These are phyloP conservation scores for Lepisosteus osseus DNA, from an alignment of 2,113 vertebrate species.

Conservation along the genomic window DNA sequence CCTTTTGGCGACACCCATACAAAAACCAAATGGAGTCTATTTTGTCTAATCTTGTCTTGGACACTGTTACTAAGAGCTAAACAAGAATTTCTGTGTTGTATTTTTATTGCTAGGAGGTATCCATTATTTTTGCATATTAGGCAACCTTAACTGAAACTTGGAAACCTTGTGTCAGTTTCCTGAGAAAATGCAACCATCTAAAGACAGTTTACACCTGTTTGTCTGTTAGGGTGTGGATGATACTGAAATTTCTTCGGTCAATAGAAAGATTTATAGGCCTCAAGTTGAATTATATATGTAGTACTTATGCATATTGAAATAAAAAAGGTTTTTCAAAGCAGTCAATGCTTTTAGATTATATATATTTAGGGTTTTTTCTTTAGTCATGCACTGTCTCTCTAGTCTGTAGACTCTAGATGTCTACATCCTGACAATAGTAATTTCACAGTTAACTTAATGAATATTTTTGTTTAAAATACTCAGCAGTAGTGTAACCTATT, in stretches of 20 bases:
- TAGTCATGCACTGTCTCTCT: too few species aligned
- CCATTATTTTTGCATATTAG: background rate
- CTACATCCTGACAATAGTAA: too few species aligned
- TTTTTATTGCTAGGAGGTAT: slow-evolving; percentile 6
- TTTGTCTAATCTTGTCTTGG: slow-evolving; percentile 36
- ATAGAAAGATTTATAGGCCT: background rate
- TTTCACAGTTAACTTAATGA: too few species aligned
- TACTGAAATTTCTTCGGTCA: background rate
- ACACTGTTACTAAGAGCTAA: slow-evolving; percentile 12
- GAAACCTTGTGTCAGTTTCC: slow-evolving; percentile 1
- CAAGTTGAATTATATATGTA: too few species aligned
- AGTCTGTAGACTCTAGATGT: too few species aligned
- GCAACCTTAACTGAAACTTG: slow-evolving; percentile 11
- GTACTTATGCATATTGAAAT: background rate
- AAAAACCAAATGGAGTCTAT: slow-evolving; percentile 25
- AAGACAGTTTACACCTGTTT: slow-evolving; percentile 10
- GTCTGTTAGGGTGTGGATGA: slow-evolving; percentile 24
- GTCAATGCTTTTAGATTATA: too few species aligned
- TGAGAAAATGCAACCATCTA: background rate
- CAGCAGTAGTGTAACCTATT: too few species aligned
- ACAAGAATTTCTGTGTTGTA: background rate
- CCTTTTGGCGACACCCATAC: slow-evolving; percentile 25
- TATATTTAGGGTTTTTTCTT: too few species aligned
- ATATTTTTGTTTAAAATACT: too few species aligned
- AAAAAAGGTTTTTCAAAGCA: background rate